Conservation (phyloP, 2,888 invertebrate genomes). For the Limulus polyphemus region DNA sequence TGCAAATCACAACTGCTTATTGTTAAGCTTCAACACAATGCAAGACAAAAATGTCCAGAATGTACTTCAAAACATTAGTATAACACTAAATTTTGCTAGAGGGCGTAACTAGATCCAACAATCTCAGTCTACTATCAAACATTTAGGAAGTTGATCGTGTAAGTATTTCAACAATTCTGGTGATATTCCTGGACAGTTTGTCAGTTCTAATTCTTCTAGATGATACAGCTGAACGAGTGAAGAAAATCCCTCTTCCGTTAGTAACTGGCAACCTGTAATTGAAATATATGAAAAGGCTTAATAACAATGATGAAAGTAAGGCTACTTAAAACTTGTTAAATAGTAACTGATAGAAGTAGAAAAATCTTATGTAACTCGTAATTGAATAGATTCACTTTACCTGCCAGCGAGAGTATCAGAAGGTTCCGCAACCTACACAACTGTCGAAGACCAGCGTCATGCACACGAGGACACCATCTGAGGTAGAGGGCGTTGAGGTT, state of each 20-base stretch:
- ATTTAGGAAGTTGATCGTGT: constrained; percentile 75
- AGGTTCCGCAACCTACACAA: constrained; percentile 85
- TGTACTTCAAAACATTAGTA: no score
- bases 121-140: constrained; percentile 53
- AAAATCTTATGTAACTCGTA: no score
- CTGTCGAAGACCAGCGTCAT: constrained; percentile 88
- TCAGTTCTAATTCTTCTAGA: constrained; percentile 79
- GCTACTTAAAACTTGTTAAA: no score
- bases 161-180: constrained; percentile 79
- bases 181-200: constrained; percentile 88
- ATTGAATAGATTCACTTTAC: constrained; percentile 39
- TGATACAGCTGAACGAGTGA: constrained; percentile 78
- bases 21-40: no score
- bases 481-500: constrained; percentile 75
- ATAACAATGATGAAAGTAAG: no score
- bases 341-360: no score
- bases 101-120: no score
- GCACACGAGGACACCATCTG: constrained; percentile 87
- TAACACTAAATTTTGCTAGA: no score
- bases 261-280: constrained; percentile 64
- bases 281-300: neutral
- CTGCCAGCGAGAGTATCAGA: constrained; percentile 78
- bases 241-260: constrained; percentile 80
- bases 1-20: no score
- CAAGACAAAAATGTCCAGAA: no score